Conservation (phyloP, 1,140 invertebrate genomes). For the Drusus annulatus region DNA sequence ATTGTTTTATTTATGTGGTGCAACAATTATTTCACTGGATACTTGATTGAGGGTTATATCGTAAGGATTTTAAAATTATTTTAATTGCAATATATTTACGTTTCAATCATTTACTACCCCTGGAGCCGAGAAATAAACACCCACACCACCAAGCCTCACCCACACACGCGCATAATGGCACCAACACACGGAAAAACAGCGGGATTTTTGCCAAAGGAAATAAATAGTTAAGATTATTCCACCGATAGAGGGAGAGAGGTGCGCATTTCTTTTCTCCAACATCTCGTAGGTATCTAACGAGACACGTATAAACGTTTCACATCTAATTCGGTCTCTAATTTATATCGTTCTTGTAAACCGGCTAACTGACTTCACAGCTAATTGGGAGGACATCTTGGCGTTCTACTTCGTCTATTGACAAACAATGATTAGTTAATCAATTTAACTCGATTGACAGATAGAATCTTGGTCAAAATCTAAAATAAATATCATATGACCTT, state of each 20-base stretch:
- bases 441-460: too few species aligned
- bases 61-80: too few species aligned
- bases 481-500: too few species aligned
- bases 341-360: not conserved
- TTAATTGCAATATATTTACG: too few species aligned
- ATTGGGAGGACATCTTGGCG: not conserved
- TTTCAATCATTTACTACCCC: not conserved
- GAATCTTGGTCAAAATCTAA: too few species aligned
- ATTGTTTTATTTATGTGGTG: too few species aligned
- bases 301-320: not conserved
- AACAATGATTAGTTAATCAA: too few species aligned
- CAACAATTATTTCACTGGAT: too few species aligned
- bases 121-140: not conserved
- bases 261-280: constrained; percentile 1
- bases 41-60: too few species aligned
- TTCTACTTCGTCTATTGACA: too few species aligned
- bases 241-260: not conserved
- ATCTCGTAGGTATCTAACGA: constrained; percentile 23
- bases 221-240: constrained; percentile 34
- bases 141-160: constrained; percentile 11
- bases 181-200: not conserved
- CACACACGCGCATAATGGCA: not conserved
- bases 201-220: constrained; percentile 36
- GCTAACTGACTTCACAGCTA: not conserved
- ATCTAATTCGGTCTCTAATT: constrained; percentile 12